Evolutionary conservation across 2,888 invertebrate species (phyloP), one percentile per base, ranked within the genome.

Genomic region (Patella depressa): DNA sequence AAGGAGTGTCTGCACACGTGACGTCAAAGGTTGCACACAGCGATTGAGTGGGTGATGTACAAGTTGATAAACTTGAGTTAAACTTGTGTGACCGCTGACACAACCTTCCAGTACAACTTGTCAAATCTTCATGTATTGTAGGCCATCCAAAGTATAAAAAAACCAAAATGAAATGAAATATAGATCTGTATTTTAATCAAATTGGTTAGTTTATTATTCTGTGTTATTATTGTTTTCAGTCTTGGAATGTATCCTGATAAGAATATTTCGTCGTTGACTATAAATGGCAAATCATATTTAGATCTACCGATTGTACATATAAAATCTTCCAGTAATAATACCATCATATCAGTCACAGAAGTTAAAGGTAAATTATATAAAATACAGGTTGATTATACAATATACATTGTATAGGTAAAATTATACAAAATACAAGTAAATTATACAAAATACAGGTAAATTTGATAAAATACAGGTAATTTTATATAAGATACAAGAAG

Each of bases 301-400:
- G 94, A 97, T 73, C 89, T 98, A 74, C 97, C 97, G 0, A 94
- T 98, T 78, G 94, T 95, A 85, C 95, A 97, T 91, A 95, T 98
- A 72, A 94, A 95, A 88, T 95, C 96, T 0, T 94, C 95, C 14
- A 94, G 94, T 79, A 98, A 98, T 92, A 98, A 98, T 91, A 98
- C 98, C 14, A 95, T 97, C 78, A 93, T 98, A 78, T 93, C 93
- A 14, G 90, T 97, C 65, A 94, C 96, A 1, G 95, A 97, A 91
- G 88, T 93, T 79, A 93, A 93, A 90, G 87, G 88, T 86, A 75
- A 59, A 77, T 76, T 70, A 3, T 34, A 34, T 4, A 34, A 45
- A 5, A 34, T 34, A 5, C 34, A 34, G 5, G 34, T 34, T 3
- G 4, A 15, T 24, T 19, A 34, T 15, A 57, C 24, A 34, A 12